Evolutionary conservation across 1,140 invertebrate genomes (phyloP), one percentile per base, ranked within the genome.

Genomic region (Drosophila lacteicornis): DNA sequence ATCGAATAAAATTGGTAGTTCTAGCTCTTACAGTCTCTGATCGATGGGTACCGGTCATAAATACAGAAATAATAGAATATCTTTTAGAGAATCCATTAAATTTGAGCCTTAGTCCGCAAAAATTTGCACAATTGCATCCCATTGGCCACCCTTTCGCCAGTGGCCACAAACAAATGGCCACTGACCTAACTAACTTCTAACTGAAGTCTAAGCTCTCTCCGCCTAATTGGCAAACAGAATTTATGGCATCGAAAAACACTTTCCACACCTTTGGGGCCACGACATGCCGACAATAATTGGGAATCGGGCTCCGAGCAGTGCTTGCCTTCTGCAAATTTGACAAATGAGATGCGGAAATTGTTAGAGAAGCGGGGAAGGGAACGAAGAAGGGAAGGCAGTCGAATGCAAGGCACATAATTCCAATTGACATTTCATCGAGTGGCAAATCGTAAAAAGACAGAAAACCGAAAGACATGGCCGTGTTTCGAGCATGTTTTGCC

Each of bases 261-360:
- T 88, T 88, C 80, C 81, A 81, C 84, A 81, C 84, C 84, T 88
- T 88, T 58, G 80, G 27, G 51, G 33, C 49, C 68, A 50, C 66
- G 70, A 70, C 71, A 74, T 67, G 76, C 71, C 65, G 25, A 76
- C 81, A 82, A 87, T 87, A 87, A 87, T 87, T 87, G 83, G 83
- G 80, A 67, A 88, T 88, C 87, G 84, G 77, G 74, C 84, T 75
- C 60, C 59, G 69, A 49, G 78, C 40, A 47, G 25, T 75, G 74
- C 53, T 75, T 57, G 51, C 36, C 70, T 51, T 75, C 46, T 85
- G 82, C 84, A 87, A 87, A 87, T 87, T 87, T 79, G 80, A 70
- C 84, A 87, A 87, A 88, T 88, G 84, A 83, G 80, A 83, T 83
- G 74, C 84, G 84, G 84, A 88, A 88, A 80, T 88, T 79, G 84